Evolutionary conservation across 2,113 vertebrate genomes (phyloP), one percentile per base, ranked within the genome.

Genomic region (Leiothrix lutea): DNA sequence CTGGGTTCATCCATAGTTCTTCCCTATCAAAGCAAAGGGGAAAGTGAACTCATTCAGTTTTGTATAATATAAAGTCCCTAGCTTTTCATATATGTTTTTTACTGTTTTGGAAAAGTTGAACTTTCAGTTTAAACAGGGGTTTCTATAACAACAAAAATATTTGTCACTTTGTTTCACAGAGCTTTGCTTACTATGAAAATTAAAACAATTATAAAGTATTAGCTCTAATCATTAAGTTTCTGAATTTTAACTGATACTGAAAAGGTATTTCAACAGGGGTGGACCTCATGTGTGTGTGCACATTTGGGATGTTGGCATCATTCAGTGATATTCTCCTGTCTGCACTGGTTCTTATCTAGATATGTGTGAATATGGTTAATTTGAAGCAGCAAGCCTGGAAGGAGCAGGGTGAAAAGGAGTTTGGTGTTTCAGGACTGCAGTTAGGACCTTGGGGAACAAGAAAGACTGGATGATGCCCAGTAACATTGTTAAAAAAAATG

Each of bases 71-170:
- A 18, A 45, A 84, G 38, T 82, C 38, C 38, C 60, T 23, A 93
- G 72, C 36, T 92, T 90, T 74, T 80, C 29, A 24, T 72, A 47
- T 58, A 17, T 14, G 5, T 47, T 57, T 84, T 90, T 92, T 54
- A 47, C 54, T 77, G 60, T 33, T 70, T 79, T 86, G 91, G 83
- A 94, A 62, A 90, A 78, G 61, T 19, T 92, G 82, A 94, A 78
- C 64, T 64, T 82, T 77, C 36, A 69, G 66, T 93, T 95, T 77
- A 75, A 86, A 66, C 60, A 54, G 71, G 58, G 48, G 94, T 97
- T 97, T 90, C 95, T 80, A 94, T 93, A 88, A 86, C 88, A 89
- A 92, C 88, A 78, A 64, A 92, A 92, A 86, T 91, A 88, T 91
- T 92, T 96, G 88, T 72, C 75, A 44, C 77, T 84, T 91, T 15